Base-by-base conservation (phyloP, 2,113 vertebrate species). In the Ornithorhynchus anatinus region DNA sequence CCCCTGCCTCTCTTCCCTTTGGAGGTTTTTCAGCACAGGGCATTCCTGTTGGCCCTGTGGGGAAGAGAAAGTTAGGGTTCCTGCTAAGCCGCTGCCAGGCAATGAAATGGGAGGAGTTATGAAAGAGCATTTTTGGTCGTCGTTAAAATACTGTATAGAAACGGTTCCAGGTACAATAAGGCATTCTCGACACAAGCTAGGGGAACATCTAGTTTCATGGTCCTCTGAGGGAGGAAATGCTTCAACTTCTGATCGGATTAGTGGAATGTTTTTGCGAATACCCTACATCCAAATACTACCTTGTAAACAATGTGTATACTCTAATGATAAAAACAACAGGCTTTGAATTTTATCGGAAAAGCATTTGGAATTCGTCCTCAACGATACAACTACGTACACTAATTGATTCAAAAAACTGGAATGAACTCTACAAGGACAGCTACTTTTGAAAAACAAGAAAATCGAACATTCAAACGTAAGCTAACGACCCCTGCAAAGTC, bases 141-240 rank as follows among this genome's bases (percentile, higher is more conserved):
- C 73, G 71, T 75, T 88, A 91, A 91, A 81, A 81, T 80, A 82
- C 23, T 81, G 13, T 90, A 82, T 85, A 89, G 68, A 93, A 92
- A 84, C 64, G 87, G 77, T 81, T 78, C 78, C 82, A 77, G 63
- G 80, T 85, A 82, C 75, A 83, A 78, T 91, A 91, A 91, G 88
- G 88, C 89, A 91, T 93, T 91, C 80, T 89, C 66, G 75, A 84
- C 56, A 79, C 20, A 89, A 84, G 52, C 79, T 88, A 80, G 82
- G 86, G 77, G 67, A 87, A 72, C 13, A 16, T 89, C 77, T n/a
- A 12, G 69, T 81, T 88, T 77, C 84, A 82, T 79, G 82, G 75
- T 50, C 68, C 69, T 71, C 65, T n/a, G 53, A 84, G 83, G 20
- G 53, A 84, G 83, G 47, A 68, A 84, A 69, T 59, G 42, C 75